Evolutionary conservation across 2,888 invertebrate species (phyloP).

Genomic region (Drosophila dives): DNA sequence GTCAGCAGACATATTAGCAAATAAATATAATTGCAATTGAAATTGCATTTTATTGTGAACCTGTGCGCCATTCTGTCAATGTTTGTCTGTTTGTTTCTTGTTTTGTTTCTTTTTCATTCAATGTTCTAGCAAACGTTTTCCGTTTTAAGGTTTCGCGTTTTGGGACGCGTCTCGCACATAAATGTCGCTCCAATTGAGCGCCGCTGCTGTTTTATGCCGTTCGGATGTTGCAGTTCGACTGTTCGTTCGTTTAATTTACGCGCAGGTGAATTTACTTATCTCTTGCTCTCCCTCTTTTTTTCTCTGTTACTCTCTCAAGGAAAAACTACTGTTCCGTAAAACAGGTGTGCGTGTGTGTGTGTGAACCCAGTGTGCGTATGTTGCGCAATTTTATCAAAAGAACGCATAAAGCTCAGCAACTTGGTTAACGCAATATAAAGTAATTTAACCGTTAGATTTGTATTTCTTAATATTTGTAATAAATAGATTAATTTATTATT

Average conservation of each 20-base stretch:
- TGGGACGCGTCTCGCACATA: conserved; percentile 34
- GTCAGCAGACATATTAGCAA: conserved; percentile 41
- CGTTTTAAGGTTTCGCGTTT: conserved; percentile 49
- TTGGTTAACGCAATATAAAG: not conserved
- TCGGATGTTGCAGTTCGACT: conserved; percentile 42
- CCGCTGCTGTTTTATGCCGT: conserved; percentile 51
- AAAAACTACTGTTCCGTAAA: conserved; percentile 25
- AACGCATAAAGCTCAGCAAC: not conserved
- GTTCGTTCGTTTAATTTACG: conserved; percentile 13
- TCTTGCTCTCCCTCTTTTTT: not conserved
- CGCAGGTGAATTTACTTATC: conserved; percentile 37
- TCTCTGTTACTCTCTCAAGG: not conserved
- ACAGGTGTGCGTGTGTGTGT: conserved; percentile 21
- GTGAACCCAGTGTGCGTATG: conserved; percentile 8
- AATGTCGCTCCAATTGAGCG: conserved; percentile 27
- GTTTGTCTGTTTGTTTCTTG: not conserved
- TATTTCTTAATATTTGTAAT: not conserved
- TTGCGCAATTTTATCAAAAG: not conserved
- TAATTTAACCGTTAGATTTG: not conserved
- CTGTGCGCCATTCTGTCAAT: conserved; percentile 35
- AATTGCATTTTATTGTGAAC: conserved; percentile 17
- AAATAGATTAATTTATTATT: not conserved
- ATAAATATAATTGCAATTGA: conserved; percentile 29
- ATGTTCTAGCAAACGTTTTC: conserved; percentile 16
- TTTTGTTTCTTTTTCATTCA: conserved; percentile 34